A percentile compares a stretch with the other conserved stretches of the same genome.
Conservation (phyloP, 2,888 invertebrate genomes). For the Archaeoteleia sp. region DNA sequence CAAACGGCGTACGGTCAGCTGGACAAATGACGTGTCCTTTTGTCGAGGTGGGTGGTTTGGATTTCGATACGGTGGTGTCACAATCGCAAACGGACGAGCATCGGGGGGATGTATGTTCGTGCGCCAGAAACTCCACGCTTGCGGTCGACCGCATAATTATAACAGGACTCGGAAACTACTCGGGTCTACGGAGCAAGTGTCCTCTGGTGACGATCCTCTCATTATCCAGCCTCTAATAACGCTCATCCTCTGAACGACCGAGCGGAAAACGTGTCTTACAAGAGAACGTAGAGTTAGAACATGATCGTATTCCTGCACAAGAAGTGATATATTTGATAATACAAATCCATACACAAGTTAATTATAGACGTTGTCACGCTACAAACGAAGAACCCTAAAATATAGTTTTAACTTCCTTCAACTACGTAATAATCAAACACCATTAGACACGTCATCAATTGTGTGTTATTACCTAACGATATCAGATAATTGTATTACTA, state of each 20-base stretch:
- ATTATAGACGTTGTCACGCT: too few species aligned
- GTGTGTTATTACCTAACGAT: too few species aligned
- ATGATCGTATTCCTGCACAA: too few species aligned
- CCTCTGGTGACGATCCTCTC: constrained; percentile 51
- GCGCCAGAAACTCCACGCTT: constrained; percentile 24
- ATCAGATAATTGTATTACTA: too few species aligned
- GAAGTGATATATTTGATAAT: too few species aligned
- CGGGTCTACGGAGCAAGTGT: constrained; percentile 39
- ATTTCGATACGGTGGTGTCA: constrained; percentile 25
- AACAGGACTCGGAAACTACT: constrained; percentile 49
- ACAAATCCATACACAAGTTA: too few species aligned
- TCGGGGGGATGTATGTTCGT: constrained; percentile 18
- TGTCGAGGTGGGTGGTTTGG: constrained; percentile 9
- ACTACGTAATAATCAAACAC: too few species aligned
- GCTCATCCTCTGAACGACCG: constrained; percentile 36
- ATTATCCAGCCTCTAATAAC: constrained; percentile 54
- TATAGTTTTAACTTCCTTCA: too few species aligned
- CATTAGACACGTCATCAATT: too few species aligned
- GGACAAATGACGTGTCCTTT: constrained; percentile 12
- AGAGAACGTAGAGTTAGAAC: neutral
- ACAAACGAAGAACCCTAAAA: too few species aligned
- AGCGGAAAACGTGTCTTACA: constrained; percentile 8
- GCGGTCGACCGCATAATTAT: constrained; percentile 50
- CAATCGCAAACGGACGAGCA: constrained; percentile 11
- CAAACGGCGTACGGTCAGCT: neutral